Percentiles rank a stretch among this genome's conserved stretches.
phyloP scores from a whole-genome alignment of 2,888 invertebrate genomes.

The Dicyrtomina minuta region DNA sequence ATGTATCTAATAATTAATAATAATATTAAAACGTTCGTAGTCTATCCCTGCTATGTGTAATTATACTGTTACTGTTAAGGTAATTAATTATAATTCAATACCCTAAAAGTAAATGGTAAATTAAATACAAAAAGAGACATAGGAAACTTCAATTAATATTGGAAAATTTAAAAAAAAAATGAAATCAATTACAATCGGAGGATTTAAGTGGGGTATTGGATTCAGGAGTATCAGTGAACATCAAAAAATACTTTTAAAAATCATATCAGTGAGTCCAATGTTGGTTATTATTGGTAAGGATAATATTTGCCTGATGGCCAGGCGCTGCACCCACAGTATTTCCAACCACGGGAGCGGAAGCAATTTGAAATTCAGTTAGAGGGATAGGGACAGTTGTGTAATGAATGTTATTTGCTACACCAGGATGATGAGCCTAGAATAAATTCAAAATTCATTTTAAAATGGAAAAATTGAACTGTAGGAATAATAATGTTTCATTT shows the following conservation, averaged over 20 bases:
- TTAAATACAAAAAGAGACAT: no score
- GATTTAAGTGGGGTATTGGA: no score
- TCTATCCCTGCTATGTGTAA: no score
- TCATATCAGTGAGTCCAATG: conserved; percentile 12
- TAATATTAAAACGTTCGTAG: no score
- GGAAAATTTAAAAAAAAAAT: neutral
- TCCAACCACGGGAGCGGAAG: conserved; percentile 1
- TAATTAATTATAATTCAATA: no score
- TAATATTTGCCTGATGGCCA: conserved; percentile 18
- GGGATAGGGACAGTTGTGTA: conserved; percentile 24
- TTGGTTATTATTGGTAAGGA: conserved; percentile 23
- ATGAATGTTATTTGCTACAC: conserved; percentile 7
- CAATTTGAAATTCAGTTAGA: conserved; percentile 18
- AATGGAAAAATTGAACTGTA: no score
- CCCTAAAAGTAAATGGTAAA: no score
- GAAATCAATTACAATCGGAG: no score
- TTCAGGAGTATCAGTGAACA: neutral
- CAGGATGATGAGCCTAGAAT: conserved; percentile 19
- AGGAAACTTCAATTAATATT: neutral
- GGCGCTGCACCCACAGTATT: neutral
- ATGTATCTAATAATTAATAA: no score
- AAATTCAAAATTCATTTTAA: neutral
- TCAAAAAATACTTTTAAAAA: neutral
- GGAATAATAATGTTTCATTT: conserved; percentile 2
- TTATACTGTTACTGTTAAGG: no score